Evolutionary conservation across 2,113 vertebrate species (phyloP).

Genomic region (Abramis brama): DNA sequence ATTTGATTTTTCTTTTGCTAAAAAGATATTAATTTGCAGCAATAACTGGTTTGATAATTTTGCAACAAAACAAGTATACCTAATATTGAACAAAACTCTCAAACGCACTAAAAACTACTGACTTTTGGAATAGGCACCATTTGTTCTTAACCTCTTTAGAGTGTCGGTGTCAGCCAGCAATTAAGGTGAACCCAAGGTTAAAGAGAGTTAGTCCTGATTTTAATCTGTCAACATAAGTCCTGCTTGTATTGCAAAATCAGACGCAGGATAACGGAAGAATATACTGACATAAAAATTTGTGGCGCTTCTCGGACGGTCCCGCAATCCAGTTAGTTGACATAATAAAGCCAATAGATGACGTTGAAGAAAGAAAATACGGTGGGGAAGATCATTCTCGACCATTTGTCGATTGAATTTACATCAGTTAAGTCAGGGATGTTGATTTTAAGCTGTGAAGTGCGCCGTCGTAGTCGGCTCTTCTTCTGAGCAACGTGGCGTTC

Average conservation of each 20-base stretch:
- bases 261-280: slow-evolving; percentile 61
- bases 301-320: background rate
- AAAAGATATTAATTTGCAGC: background rate
- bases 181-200: slow-evolving; percentile 83
- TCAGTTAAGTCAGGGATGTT: slow-evolving; percentile 98
- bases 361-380: slow-evolving; percentile 99
- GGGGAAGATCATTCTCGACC: slow-evolving; percentile 98
- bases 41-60: slow-evolving; percentile 7
- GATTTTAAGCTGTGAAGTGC: slow-evolving; percentile 95
- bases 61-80: slow-evolving; percentile 35
- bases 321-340: slow-evolving; percentile 86
- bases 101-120: slow-evolving; percentile 36
- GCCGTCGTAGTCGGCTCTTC: slow-evolving; percentile 92
- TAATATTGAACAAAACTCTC: slow-evolving; percentile 51
- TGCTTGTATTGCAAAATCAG: slow-evolving; percentile 82
- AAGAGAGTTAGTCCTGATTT: slow-evolving; percentile 83
- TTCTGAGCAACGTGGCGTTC: slow-evolving; percentile 94
- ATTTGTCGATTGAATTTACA: slow-evolving; percentile 98
- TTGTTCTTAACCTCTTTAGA: slow-evolving; percentile 69
- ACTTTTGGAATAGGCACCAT: slow-evolving; percentile 73
- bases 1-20: background rate
- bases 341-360: slow-evolving; percentile 98
- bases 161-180: slow-evolving; percentile 84
- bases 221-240: slow-evolving; percentile 73
- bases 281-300: slow-evolving; percentile 5